These are phyloP conservation scores for Baryphthengus martii DNA, from an alignment of 2,113 vertebrate species.

Conservation along the genomic window DNA sequence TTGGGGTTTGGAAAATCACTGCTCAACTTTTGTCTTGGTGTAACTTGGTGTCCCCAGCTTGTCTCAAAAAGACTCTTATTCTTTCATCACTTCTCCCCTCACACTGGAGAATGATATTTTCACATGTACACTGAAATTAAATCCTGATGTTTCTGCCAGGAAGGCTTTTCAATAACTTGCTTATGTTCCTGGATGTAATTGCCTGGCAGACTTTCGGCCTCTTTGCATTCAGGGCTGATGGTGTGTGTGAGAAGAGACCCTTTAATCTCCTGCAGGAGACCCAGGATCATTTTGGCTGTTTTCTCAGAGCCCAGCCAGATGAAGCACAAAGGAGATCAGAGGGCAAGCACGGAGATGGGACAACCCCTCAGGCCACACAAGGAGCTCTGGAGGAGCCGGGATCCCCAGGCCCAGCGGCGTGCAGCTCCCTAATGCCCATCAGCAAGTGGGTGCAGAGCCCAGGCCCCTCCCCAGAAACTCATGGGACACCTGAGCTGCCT, in stretches of 20 bases:
- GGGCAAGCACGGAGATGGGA: fast-evolving
- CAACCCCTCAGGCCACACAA: fast-evolving
- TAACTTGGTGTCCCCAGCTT: neutral
- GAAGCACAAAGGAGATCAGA: neutral
- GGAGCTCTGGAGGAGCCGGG: neutral
- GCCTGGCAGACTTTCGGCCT: neutral
- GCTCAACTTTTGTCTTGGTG: slow-evolving; percentile 2
- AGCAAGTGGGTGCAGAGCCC: neutral
- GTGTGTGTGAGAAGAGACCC: neutral
- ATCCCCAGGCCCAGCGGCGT: fast-evolving
- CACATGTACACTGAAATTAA: neutral
- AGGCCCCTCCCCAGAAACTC: neutral
- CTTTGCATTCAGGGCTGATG: fast-evolving
- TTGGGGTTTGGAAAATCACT: neutral
- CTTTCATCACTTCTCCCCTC: slow-evolving; percentile 42
- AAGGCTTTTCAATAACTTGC: slow-evolving; percentile 17
- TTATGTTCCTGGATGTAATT: slow-evolving; percentile 31
- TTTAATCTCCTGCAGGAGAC: neutral
- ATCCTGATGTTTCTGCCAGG: slow-evolving; percentile 39
- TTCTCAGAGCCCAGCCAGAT: fast-evolving
- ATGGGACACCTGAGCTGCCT: no score
- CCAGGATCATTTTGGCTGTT: fast-evolving
- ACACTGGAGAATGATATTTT: slow-evolving; percentile 35
- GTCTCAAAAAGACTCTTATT: slow-evolving; percentile 46
- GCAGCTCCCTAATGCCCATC: neutral